Conservation (phyloP, 2,888 invertebrate genomes). For the Lycocerus yunnanus region DNA sequence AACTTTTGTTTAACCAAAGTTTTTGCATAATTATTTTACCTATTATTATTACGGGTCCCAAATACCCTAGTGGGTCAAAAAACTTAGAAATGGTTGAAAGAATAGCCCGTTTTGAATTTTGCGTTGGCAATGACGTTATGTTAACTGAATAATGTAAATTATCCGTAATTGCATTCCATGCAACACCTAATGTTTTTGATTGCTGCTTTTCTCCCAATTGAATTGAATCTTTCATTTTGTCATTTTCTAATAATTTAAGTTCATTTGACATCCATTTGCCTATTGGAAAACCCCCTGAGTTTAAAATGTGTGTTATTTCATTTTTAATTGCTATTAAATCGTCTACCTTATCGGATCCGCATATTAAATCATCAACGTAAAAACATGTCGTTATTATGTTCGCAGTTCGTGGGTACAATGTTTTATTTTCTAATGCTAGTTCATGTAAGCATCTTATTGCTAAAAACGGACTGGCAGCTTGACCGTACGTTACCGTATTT, state of each 20-base stretch:
- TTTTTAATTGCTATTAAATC: not conserved
- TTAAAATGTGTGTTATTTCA: not conserved
- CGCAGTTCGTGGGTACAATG: conserved; percentile 28
- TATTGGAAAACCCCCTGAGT: not conserved
- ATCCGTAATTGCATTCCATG: no score
- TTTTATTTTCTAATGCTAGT: conserved; percentile 26
- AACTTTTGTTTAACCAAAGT: conserved; percentile 20
- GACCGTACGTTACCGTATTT: conserved; percentile 37
- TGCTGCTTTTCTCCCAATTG: no score
- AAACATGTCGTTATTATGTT: conserved; percentile 20
- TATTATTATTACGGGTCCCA: conserved; percentile 15
- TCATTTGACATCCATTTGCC: not conserved
- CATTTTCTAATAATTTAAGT: no score
- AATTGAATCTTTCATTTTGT: no score
- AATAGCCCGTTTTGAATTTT: conserved; percentile 17
- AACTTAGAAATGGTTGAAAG: conserved; percentile 16
- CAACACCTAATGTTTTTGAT: no score
- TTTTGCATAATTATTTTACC: conserved; percentile 9
- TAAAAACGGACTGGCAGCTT: conserved; percentile 32
- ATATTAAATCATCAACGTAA: conserved; percentile 34
- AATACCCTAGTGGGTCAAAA: conserved; percentile 22
- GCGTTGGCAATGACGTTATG: no score
- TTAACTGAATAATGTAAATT: no score
- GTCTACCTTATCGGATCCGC: not conserved
- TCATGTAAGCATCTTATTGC: conserved; percentile 31